A percentile compares a stretch with the other conserved stretches of the same genome.
These are phyloP conservation scores for Cossypha caffra DNA, from an alignment of 2,797 vertebrate genomes.

Conservation along the genomic window DNA sequence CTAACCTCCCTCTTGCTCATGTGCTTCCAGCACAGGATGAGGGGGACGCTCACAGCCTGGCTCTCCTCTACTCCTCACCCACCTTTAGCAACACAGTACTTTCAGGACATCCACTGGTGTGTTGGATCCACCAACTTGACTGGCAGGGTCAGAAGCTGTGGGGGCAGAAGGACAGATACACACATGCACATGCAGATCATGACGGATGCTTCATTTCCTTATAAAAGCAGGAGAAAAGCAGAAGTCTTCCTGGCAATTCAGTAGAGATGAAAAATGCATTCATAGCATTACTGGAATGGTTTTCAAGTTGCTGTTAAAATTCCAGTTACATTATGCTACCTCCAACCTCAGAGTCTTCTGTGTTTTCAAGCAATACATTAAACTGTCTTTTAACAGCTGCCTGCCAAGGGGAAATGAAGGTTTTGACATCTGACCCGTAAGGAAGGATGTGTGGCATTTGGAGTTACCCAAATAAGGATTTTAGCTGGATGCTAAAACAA, in stretches of 20 bases:
- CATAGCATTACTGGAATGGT: conserved; percentile 27
- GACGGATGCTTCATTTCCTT: conserved; percentile 2
- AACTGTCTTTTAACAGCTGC: conserved; percentile 44
- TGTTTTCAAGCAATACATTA: conserved; percentile 47
- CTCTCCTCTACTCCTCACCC: not conserved
- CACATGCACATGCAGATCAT: not conserved
- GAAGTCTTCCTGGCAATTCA: conserved; percentile 12
- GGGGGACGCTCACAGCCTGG: not conserved
- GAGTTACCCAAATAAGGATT: conserved; percentile 53
- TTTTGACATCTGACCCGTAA: conserved; percentile 61
- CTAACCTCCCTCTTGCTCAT: not conserved
- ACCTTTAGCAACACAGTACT: not conserved
- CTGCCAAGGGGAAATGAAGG: conserved; percentile 53
- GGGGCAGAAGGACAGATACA: not conserved
- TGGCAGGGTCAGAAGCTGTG: not conserved
- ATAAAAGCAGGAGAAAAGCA: conserved; percentile 28
- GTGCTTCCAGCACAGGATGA: not conserved
- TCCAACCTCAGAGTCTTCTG: conserved; percentile 27
- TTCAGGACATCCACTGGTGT: not conserved
- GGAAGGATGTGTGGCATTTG: conserved; percentile 65
- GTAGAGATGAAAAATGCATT: conserved; percentile 11
- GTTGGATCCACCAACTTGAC: not conserved
- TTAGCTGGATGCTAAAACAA: conserved; percentile 18
- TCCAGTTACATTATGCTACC: conserved; percentile 54
- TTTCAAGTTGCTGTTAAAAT: conserved; percentile 56